Evolutionary conservation across 1,140 invertebrate genomes (phyloP), one percentile per base, ranked within the genome.

Genomic region (Macrosteles quadrilineatus): DNA sequence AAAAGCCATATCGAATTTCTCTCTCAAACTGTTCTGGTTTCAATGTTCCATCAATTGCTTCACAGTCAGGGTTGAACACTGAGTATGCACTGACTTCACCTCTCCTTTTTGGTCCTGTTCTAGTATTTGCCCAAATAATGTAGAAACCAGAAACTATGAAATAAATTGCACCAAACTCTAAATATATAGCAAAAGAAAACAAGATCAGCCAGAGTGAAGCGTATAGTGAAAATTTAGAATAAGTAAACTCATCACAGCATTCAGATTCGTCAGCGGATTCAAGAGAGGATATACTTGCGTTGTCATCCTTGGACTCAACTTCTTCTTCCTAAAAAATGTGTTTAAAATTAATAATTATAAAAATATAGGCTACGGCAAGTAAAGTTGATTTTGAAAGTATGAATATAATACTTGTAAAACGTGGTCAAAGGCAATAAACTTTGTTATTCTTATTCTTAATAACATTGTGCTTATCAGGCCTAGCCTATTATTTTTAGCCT

Each of bases 51-150:
- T 97, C 90, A 71, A 99, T 92, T 64, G 92, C 87, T 78, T 94
- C 87, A 83, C 93, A 99, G 76, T 97, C 90, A 72, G 91, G 89
- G 86, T 99, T 99, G 78, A 99, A 99, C 0, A 99, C 97, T 67
- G 96, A 99, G 80, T 99, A 99, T 0, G 97, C 96, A 83, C 95
- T 98, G 0, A 92, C 79, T 85, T 96, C 93, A 36, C 89, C 88
- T 50, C 79, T 80, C 67, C 84, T 87, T 77, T 86, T 92, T 21
- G 86, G 85, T 9, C 85, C 82, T 2, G 90, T 91, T 55, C 93
- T 81, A 36, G 94, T 96, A 78, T 96, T 98, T 0, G 87, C 81
- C 78, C 87, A 98, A 55, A 98, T 93, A 23, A 92, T 86, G 74
- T 92, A 76, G 57, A 98, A 83, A 0, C 86, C 80, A 4, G 95